Conservation (phyloP, 1,140 invertebrate species). For the Lasaia peninsularis region DNA sequence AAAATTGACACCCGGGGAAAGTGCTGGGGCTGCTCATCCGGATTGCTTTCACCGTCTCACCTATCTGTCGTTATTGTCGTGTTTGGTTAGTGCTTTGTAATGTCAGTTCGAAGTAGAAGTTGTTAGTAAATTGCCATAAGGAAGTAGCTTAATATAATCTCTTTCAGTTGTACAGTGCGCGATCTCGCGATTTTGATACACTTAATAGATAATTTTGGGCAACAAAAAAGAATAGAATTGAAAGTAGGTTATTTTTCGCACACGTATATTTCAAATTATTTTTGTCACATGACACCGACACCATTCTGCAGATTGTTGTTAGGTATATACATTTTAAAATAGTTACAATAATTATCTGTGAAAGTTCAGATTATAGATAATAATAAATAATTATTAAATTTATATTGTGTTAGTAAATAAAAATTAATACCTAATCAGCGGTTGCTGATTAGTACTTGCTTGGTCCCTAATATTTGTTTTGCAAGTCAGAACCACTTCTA, state of each 20-base stretch:
- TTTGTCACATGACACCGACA: not conserved
- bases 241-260: not conserved
- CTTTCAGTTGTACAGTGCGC: no score
- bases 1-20: no score
- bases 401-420: not conserved
- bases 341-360: not conserved
- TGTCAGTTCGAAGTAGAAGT: no score
- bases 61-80: no score
- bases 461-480: constrained; percentile 9
- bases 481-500: constrained; percentile 7
- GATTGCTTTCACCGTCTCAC: no score
- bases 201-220: no score
- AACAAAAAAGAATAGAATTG: not conserved
- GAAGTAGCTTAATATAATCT: no score
- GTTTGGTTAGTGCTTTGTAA: no score
- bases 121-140: no score
- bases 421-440: not conserved
- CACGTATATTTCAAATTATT: not conserved
- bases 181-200: no score
- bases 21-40: no score
- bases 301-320: not conserved
- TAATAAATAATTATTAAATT: not conserved
- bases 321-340: not conserved
- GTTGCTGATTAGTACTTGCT: constrained; percentile 1
- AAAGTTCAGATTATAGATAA: not conserved